Percentiles rank a stretch among this genome's conserved stretches.
These are phyloP conservation scores for Speoplatyrhinus poulsoni DNA, from an alignment of 2,113 vertebrate genomes.

Conservation along the genomic window DNA sequence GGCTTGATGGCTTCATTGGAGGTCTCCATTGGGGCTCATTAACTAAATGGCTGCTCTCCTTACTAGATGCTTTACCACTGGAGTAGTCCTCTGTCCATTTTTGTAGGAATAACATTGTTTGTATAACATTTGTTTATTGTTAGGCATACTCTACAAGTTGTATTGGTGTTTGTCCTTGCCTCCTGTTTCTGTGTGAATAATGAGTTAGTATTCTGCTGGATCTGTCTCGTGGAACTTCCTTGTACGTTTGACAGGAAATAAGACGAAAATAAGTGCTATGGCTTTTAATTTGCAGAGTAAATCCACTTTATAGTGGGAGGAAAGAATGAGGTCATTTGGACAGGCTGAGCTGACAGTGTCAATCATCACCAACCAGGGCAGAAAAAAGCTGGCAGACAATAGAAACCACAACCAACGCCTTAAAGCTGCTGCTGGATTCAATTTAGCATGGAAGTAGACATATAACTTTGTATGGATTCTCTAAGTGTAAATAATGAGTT, in stretches of 20 bases:
- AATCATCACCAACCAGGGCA: slow-evolving; percentile 65
- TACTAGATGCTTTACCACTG: slow-evolving; percentile 46
- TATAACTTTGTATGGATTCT: neutral
- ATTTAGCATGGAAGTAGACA: slow-evolving; percentile 34
- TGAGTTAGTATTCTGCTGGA: neutral
- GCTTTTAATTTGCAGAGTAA: slow-evolving; percentile 43
- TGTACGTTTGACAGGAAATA: slow-evolving; percentile 8
- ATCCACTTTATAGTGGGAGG: slow-evolving; percentile 35
- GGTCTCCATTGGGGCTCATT: slow-evolving; percentile 79
- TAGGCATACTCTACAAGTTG: slow-evolving; percentile 5
- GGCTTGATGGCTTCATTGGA: slow-evolving; percentile 83
- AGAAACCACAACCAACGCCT: slow-evolving; percentile 41
- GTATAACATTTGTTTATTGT: no score
- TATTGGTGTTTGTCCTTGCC: neutral
- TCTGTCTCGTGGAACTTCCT: slow-evolving; percentile 9
- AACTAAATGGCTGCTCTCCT: slow-evolving; percentile 77
- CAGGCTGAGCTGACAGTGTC: slow-evolving; percentile 69
- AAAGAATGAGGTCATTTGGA: slow-evolving; percentile 70
- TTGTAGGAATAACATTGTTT: slow-evolving; percentile 2
- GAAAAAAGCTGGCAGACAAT: slow-evolving; percentile 70
- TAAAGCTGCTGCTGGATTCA: slow-evolving; percentile 42
- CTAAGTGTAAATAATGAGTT: no score
- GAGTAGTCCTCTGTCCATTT: slow-evolving; percentile 49
- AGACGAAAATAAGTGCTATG: slow-evolving; percentile 45
- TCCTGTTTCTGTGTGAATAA: neutral